Evolutionary conservation across 2,113 vertebrate species (phyloP), one percentile per base, ranked within the genome.

Genomic region (Naja naja): DNA sequence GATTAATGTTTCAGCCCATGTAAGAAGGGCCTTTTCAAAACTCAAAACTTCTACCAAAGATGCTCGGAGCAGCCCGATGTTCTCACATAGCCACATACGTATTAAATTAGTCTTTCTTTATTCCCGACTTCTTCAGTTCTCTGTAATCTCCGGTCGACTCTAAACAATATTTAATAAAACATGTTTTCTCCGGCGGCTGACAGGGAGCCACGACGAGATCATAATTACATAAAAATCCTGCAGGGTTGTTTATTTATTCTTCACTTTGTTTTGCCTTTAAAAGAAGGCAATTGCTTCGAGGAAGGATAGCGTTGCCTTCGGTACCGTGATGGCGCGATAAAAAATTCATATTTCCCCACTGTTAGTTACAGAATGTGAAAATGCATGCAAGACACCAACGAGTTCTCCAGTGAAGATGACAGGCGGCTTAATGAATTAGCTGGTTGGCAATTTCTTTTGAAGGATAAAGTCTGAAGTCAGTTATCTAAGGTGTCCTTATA

Each of bases 401-500:
- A 5, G 95, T 16, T 86, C 58, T 69, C 52, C 39, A 45, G 55
- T 47, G 58, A 54, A 91, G 89, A 30, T 89, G 74, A 23, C 30
- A 27, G 9, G 16, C 89, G 45, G 85, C 34, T 39, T 92, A 89
- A 85, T 94, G 94, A 93, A 92, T 91, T 95, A 56, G 91, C 88
- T 2, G 74, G 49, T 69, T 54, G 94, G 89, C 95, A 94, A 53
- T 96, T 95, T 20, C 56, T 91, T 52, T 89, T 95, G 94, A 96
- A 96, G 64, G 64, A 34, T 94, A 93, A 94, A 85, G 34, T 94
- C 93, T 89, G 87, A 39, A 93, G 94, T 96, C 94, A 93, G 0
- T 93, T 96, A 93, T 92, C 94, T 69, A 43, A 95, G 69, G 90
- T 92, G 89, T 93, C 60, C 95, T 96, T 92, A 56, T 88, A 90